These are phyloP conservation scores for Petrocephalus zakoni DNA, from an alignment of 2,113 vertebrate species.

Conservation along the genomic window DNA sequence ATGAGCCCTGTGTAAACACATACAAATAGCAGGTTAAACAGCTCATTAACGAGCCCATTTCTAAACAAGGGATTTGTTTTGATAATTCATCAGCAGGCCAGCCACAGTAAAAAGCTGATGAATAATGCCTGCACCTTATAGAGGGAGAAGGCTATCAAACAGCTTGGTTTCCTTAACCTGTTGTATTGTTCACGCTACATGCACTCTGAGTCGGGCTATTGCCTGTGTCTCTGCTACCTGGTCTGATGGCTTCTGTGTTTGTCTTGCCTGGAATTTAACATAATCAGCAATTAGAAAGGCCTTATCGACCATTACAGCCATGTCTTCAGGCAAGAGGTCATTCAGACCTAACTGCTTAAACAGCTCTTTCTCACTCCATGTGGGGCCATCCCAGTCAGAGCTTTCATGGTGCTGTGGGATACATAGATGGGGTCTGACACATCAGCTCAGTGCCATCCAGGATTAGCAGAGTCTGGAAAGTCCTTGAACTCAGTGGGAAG, in stretches of 20 bases:
- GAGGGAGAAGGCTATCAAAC: not conserved
- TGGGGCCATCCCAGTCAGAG: too few species aligned
- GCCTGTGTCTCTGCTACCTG: not conserved
- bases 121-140: not conserved
- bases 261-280: not conserved
- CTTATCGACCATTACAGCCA: not conserved
- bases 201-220: not conserved
- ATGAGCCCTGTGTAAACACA: too few species aligned
- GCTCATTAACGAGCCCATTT: not conserved
- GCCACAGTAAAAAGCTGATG: not conserved
- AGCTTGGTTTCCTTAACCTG: not conserved
- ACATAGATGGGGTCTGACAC: too few species aligned
- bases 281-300: not conserved
- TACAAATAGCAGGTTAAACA: too few species aligned
- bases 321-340: not conserved
- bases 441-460: too few species aligned
- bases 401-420: too few species aligned
- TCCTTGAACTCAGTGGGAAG: too few species aligned
- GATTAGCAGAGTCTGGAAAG: too few species aligned
- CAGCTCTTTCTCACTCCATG: too few species aligned
- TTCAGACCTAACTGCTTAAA: too few species aligned
- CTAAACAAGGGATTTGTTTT: not conserved
- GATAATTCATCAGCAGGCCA: not conserved
- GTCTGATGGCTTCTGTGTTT: not conserved
- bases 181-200: not conserved